Base-by-base conservation (phyloP, 2,113 vertebrate species). In the Megaptera novaeangliae region DNA sequence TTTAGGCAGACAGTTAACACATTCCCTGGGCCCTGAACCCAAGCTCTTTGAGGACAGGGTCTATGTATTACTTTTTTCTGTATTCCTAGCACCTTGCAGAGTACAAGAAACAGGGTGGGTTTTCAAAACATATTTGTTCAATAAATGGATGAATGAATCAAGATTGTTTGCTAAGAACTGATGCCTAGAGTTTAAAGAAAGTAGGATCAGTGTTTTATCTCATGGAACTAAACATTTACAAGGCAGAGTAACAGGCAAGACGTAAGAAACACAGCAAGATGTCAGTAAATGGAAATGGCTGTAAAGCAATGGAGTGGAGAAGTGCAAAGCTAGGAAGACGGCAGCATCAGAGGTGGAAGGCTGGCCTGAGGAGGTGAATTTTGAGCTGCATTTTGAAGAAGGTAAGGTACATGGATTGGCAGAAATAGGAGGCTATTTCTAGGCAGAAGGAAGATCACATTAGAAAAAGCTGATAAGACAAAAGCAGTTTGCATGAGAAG, bases 91-190 rank as follows among this genome's bases (percentile, higher is more conserved):
- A 14, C 46, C 72, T 72, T 36, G 36, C 4, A 21, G 36, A 94
- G 39, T 71, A 2, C 52, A 84, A 80, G 63, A 74, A 85, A 88
- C 14, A 84, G 71, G 36, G 31, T 77, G 20, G 34, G 3, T 81
- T 95, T 97, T 93, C 55, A 81, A 4, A 66, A 88, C 91, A 55
- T 92, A 88, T 86, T 77, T 88, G 36, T 84, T 92, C 31, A 85
- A 81, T 63, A 96, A 87, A 84, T 89, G 25, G 64, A 77, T 72
- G 29, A 88, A 55, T 64, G 39, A 95, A 49, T 90, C 41, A 75
- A 66, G 36, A 93, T 12, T 31, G 3, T 86, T 94, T 87, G 27
- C 34, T 83, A 52, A 94, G 74, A 92, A 80, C 2, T 59, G 52
- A 55, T 87, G n/a, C 17, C 46, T 86, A 78, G 36, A 83, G n/a